A percentile compares a stretch with the other conserved stretches of the same genome.
Conservation (phyloP, 2,797 vertebrate genomes). For the Glyptemys insculpta region DNA sequence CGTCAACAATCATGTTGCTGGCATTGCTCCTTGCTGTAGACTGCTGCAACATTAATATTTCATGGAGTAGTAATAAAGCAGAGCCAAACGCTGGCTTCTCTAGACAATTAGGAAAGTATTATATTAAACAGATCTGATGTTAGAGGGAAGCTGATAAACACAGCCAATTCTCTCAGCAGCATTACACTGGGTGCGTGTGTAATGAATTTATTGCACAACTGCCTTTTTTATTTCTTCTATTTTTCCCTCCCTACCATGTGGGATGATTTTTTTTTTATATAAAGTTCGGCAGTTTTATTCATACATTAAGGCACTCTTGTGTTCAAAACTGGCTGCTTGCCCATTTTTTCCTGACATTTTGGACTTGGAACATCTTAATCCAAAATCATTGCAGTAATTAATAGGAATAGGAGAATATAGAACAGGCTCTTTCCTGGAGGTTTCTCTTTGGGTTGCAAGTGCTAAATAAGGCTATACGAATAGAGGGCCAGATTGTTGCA, state of each 20-base stretch:
- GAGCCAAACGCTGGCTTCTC: neutral
- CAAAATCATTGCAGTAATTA: constrained; percentile 59
- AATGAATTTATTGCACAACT: constrained; percentile 51
- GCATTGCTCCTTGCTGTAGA: neutral
- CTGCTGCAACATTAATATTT: constrained; percentile 34
- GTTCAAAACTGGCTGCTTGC: constrained; percentile 65
- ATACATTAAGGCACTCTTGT: constrained; percentile 40
- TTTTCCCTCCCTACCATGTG: neutral
- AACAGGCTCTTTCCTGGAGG: neutral
- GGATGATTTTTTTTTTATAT: neutral
- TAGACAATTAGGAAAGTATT: constrained; percentile 23
- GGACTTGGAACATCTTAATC: constrained; percentile 65
- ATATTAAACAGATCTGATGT: constrained; percentile 21
- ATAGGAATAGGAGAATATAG: neutral
- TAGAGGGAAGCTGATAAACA: constrained; percentile 48
- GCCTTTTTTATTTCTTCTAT: constrained; percentile 59
- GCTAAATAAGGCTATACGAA: neutral
- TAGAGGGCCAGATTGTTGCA: neutral
- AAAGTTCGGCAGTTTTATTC: constrained; percentile 65
- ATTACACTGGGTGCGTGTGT: neutral
- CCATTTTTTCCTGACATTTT: constrained; percentile 57
- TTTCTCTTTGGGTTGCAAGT: neutral
- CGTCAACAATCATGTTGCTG: neutral
- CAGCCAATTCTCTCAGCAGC: neutral
- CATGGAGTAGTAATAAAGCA: constrained; percentile 21